Conservation (phyloP, 2,888 invertebrate species). For the Hydriomena furcata region DNA sequence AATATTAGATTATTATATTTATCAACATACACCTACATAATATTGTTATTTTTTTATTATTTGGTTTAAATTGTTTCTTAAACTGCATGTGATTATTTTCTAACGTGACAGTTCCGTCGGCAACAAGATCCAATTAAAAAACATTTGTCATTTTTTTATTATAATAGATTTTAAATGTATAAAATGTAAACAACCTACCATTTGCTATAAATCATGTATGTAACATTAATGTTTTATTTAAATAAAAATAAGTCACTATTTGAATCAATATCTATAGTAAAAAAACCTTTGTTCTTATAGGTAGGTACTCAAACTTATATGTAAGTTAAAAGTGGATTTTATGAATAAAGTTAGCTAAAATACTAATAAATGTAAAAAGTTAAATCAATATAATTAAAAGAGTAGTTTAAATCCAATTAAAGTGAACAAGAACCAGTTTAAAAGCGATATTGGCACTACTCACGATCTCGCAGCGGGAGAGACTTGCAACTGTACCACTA, state of each 20-base stretch:
- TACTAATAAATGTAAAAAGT: constrained; percentile 8
- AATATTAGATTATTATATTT: no score
- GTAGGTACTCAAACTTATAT: no score
- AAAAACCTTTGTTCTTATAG: no score
- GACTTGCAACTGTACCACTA: constrained; percentile 49
- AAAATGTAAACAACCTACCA: neutral
- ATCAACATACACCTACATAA: no score
- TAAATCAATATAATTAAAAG: constrained; percentile 8
- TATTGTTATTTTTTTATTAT: no score
- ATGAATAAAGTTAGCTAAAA: constrained; percentile 7
- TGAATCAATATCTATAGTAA: neutral
- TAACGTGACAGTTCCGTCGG: neutral
- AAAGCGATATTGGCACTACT: constrained; percentile 34
- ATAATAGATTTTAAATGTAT: neutral
- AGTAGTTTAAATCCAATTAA: constrained; percentile 16
- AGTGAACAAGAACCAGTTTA: constrained; percentile 33
- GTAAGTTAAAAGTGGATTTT: neutral
- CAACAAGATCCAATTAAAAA: neutral
- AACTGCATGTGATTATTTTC: no score
- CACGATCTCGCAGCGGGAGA: constrained; percentile 36
- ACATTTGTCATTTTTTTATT: neutral
- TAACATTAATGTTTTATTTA: neutral
- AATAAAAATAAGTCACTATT: neutral
- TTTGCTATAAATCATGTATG: no score
- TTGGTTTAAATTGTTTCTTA: no score